Percentiles rank a stretch among this genome's conserved stretches.
Evolutionary conservation across 2,888 invertebrate genomes (phyloP).

Genomic region (Oxystoma pomonae): DNA sequence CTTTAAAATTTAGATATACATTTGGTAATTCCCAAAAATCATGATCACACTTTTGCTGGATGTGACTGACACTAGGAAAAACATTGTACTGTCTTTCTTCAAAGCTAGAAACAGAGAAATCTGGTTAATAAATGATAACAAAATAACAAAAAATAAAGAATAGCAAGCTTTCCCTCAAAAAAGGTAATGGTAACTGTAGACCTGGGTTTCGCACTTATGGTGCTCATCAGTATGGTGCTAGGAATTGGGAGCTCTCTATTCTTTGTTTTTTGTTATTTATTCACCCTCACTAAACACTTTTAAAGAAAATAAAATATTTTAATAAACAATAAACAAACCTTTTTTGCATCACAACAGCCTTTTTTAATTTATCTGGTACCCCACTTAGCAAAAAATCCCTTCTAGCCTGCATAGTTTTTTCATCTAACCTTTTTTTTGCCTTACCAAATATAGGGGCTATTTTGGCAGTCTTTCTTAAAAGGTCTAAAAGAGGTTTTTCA

Average conservation of each 20-base stretch:
- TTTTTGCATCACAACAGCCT: constrained; percentile 52
- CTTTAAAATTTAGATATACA: constrained; percentile 28
- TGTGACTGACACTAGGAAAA: constrained; percentile 63
- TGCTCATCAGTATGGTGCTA: too few relatives aligned
- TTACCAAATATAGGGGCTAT: constrained; percentile 69
- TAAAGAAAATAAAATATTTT: constrained; percentile 11
- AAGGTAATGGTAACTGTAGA: too few relatives aligned
- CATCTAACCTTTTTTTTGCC: constrained; percentile 56
- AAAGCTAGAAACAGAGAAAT: constrained; percentile 31
- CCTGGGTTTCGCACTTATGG: too few relatives aligned
- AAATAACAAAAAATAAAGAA: too few relatives aligned
- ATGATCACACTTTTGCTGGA: constrained; percentile 52
- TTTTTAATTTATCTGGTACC: constrained; percentile 61
- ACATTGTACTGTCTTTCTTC: constrained; percentile 46
- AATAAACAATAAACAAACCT: constrained; percentile 27
- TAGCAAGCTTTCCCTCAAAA: too few relatives aligned
- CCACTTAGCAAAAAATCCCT: constrained; percentile 68
- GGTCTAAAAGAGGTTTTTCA: constrained; percentile 13
- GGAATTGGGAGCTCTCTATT: too few relatives aligned
- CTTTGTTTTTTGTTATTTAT: too few relatives aligned
- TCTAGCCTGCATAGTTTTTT: constrained; percentile 58
- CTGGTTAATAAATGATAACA: too few relatives aligned
- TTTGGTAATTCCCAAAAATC: constrained; percentile 42
- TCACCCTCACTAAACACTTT: too few relatives aligned
- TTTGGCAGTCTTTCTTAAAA: constrained; percentile 43